A percentile compares a stretch with the other conserved stretches of the same genome.
phyloP scores from a whole-genome alignment of 2,888 invertebrate genomes.

The Dryadula phaetusa region DNA sequence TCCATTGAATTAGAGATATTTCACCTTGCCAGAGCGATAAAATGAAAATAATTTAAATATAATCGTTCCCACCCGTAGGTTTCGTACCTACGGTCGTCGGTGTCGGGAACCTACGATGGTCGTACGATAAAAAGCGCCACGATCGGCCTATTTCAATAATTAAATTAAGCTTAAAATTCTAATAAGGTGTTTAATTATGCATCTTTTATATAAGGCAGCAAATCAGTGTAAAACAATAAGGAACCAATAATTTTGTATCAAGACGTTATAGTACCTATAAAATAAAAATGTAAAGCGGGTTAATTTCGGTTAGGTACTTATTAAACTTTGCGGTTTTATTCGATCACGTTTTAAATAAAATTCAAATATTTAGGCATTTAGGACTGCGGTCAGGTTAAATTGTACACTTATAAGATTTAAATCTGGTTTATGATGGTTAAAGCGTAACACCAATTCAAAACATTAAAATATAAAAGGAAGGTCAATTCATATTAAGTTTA shows the following conservation, averaged over 20 bases:
- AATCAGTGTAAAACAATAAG: not conserved
- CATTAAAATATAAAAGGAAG: not conserved
- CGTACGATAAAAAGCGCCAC: no score
- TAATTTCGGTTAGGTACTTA: slow-evolving; percentile 23
- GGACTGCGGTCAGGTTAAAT: slow-evolving; percentile 2
- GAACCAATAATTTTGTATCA: not conserved
- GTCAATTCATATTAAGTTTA: not conserved
- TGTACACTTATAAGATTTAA: not conserved
- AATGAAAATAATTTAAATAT: no score
- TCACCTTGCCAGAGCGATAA: no score
- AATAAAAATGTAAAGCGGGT: slow-evolving; percentile 6
- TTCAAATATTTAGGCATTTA: slow-evolving; percentile 16
- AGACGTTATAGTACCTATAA: not conserved
- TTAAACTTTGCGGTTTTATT: slow-evolving; percentile 42
- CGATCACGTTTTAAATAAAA: slow-evolving; percentile 38
- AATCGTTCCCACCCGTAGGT: no score
- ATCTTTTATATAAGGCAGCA: no score
- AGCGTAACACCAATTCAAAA: not conserved
- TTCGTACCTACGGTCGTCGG: no score
- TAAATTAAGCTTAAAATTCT: no score
- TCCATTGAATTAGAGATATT: no score
- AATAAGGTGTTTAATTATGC: not conserved
- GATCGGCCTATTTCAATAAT: no score
- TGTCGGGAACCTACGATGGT: no score
- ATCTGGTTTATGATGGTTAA: not conserved